A percentile compares a stretch with the other conserved stretches of the same genome.
Conservation (phyloP, 2,888 invertebrate species). For the Galerucella pusilla region DNA sequence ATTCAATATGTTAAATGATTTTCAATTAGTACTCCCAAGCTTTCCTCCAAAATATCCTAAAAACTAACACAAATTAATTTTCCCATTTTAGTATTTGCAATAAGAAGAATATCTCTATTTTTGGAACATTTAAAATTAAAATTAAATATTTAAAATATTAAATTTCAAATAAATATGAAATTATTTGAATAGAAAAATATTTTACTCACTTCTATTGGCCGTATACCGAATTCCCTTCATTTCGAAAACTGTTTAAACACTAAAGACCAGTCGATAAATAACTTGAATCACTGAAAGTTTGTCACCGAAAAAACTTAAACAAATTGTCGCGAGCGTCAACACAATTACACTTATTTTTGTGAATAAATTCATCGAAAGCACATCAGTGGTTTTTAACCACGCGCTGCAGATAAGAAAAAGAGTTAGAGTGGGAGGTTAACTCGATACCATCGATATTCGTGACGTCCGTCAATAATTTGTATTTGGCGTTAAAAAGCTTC, state of each 20-base stretch:
- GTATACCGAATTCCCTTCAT: slow-evolving; percentile 10
- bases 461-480: neutral
- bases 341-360: neutral
- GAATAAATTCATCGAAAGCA: slow-evolving; percentile 6
- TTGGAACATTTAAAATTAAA: neutral
- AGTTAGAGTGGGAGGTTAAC: slow-evolving; percentile 4
- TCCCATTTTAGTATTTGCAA: too few relatives aligned
- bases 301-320: neutral
- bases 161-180: neutral
- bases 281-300: neutral
- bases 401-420: slow-evolving; percentile 3
- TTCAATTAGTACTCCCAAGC: too few relatives aligned
- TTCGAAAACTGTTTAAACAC: neutral
- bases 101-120: too few relatives aligned
- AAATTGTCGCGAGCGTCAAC: neutral
- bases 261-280: neutral
- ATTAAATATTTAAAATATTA: neutral
- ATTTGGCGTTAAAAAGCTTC: neutral
- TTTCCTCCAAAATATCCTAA: too few relatives aligned
- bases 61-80: too few relatives aligned
- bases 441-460: neutral
- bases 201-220: slow-evolving; percentile 2
- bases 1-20: too few relatives aligned
- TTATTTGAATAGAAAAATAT: neutral
- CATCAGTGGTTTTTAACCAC: slow-evolving; percentile 2